A percentile compares a stretch with the other conserved stretches of the same genome.
Conservation (phyloP, 2,113 vertebrate species). For the Nothoprocta pentlandii region DNA sequence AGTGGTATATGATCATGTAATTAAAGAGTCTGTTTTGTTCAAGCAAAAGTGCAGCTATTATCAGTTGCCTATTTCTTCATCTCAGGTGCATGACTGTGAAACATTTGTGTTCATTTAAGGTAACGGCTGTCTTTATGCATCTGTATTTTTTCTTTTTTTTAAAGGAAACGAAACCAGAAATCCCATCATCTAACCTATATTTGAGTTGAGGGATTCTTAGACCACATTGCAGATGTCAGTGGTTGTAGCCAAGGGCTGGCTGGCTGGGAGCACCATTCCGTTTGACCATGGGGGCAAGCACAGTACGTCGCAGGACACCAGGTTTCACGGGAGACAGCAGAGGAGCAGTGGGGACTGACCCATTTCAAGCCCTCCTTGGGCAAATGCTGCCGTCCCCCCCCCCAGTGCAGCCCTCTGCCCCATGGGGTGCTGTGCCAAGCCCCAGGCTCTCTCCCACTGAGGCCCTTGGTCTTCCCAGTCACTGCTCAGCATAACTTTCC, state of each 20-base stretch:
- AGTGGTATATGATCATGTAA: neutral
- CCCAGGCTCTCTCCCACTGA: too few relatives aligned
- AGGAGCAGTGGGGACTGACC: neutral
- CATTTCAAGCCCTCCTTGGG: neutral
- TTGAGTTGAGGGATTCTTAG: neutral
- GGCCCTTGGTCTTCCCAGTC: neutral
- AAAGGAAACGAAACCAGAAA: neutral
- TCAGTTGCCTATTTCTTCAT: neutral
- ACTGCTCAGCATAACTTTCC: neutral
- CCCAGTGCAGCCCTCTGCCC: neutral
- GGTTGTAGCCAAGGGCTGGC: neutral
- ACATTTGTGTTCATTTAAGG: neutral
- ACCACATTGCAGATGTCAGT: neutral
- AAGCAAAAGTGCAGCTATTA: neutral
- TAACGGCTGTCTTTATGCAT: neutral
- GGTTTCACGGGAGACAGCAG: neutral
- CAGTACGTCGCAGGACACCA: neutral
- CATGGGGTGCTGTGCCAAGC: neutral
- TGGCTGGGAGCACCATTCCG: neutral
- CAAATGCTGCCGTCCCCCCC: neutral
- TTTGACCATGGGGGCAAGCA: neutral
- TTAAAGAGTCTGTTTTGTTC: neutral
- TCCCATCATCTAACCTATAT: neutral
- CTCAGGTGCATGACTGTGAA: neutral
- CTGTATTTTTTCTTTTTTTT: neutral